Evolutionary conservation across 1,140 invertebrate species (phyloP).

Genomic region (Campoletis sonorensis): DNA sequence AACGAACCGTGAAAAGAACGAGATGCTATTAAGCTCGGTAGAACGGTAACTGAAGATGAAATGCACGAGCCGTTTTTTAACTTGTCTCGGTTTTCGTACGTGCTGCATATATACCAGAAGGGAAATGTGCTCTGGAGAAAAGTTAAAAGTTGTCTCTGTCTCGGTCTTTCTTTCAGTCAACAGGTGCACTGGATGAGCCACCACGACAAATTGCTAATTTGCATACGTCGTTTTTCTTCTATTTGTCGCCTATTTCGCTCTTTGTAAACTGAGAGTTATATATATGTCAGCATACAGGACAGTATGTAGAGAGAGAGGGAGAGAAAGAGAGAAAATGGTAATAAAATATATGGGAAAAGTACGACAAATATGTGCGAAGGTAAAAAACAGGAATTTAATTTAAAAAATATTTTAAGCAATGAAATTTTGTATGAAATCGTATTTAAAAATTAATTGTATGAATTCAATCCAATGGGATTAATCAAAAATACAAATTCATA

Average conservation of each 20-base stretch:
- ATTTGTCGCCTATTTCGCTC: neutral
- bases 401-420: too few relatives aligned
- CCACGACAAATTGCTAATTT: constrained; percentile 53
- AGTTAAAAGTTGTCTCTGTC: constrained; percentile 28
- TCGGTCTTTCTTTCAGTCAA: neutral
- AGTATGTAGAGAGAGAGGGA: neutral
- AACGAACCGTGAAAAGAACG: neutral
- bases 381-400: too few relatives aligned
- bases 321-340: neutral
- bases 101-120: neutral
- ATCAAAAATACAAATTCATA: too few relatives aligned
- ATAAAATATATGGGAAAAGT: neutral
- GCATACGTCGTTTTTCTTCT: constrained; percentile 47
- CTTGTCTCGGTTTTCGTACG: neutral
- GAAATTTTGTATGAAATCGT: too few relatives aligned
- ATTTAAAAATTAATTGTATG: too few relatives aligned
- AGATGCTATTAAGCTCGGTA: neutral
- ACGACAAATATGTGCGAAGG: neutral
- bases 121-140: constrained; percentile 37
- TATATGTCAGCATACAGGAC: neutral
- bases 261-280: neutral
- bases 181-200: constrained; percentile 36
- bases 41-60: neutral
- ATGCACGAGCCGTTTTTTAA: neutral
- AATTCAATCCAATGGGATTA: too few relatives aligned